These are phyloP conservation scores for Cottus gobio DNA, from an alignment of 2,113 vertebrate species.

Conservation along the genomic window DNA sequence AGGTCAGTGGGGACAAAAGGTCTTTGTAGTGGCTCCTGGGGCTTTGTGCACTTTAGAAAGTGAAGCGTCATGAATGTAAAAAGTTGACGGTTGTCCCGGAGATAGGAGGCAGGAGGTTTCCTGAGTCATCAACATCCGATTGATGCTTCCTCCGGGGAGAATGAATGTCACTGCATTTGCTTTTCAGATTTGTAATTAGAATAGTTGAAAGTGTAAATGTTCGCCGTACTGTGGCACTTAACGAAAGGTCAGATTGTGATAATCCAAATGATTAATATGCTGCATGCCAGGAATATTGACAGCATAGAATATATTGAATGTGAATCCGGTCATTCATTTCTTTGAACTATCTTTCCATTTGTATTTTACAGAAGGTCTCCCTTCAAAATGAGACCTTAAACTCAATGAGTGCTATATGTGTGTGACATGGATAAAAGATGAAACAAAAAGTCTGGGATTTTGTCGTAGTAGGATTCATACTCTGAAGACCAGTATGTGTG, in stretches of 20 bases:
- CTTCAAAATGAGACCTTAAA: neutral
- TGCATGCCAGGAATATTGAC: neutral
- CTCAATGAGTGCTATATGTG: neutral
- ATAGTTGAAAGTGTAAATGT: neutral
- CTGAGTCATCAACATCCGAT: neutral
- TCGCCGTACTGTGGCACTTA: no score
- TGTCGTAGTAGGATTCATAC: no score
- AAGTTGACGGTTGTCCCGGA: neutral
- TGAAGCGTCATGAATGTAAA: neutral
- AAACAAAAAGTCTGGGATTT: no score
- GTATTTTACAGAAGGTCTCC: neutral
- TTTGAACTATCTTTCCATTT: neutral
- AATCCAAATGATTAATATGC: neutral
- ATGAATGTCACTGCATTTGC: neutral
- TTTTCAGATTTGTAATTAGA: neutral
- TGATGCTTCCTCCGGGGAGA: neutral
- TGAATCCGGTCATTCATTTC: neutral
- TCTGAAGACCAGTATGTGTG: neutral
- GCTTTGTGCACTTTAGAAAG: no score
- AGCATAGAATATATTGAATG: neutral
- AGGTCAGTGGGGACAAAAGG: constrained; percentile 28
- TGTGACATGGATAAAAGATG: neutral
- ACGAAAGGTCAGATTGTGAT: neutral
- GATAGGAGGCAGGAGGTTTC: neutral
- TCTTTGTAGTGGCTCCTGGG: neutral